These are phyloP conservation scores for Raja brachyura DNA, from an alignment of 2,113 vertebrate species.

Conservation along the genomic window DNA sequence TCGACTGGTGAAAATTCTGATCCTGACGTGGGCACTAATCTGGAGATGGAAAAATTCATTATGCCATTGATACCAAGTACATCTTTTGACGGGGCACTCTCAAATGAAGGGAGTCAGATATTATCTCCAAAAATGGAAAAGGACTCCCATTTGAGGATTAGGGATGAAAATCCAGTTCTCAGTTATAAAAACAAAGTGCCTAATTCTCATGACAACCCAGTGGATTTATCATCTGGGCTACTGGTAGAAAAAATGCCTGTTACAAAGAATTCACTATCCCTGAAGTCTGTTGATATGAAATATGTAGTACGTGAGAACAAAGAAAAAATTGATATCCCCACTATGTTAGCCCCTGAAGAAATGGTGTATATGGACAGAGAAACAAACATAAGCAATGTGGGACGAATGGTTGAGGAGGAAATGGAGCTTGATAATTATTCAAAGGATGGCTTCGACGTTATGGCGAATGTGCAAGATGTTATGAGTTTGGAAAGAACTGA, in stretches of 20 bases:
- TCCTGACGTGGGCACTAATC: slow-evolving; percentile 38
- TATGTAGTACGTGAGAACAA: neutral
- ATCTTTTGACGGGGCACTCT: neutral
- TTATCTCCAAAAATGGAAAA: neutral
- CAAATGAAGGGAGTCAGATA: neutral
- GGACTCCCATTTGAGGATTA: neutral
- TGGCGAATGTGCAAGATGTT: no score
- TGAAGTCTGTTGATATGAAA: neutral
- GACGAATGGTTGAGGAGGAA: neutral
- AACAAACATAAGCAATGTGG: no score
- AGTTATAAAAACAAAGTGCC: neutral
- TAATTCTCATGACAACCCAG: neutral
- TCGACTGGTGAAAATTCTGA: rapidly evolving
- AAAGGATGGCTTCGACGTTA: neutral
- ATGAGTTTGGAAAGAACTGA: neutral
- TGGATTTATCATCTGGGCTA: neutral
- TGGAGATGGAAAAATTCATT: neutral
- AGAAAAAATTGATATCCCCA: neutral
- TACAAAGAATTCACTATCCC: neutral
- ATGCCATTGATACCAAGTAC: neutral
- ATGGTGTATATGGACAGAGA: neutral
- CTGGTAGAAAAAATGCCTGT: no score
- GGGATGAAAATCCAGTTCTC: neutral
- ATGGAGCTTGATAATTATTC: neutral
- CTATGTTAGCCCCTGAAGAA: neutral